A percentile compares a stretch with the other conserved stretches of the same genome.
These are phyloP conservation scores for Papilio gigon DNA, from an alignment of 2,888 invertebrate genomes.

Conservation along the genomic window DNA sequence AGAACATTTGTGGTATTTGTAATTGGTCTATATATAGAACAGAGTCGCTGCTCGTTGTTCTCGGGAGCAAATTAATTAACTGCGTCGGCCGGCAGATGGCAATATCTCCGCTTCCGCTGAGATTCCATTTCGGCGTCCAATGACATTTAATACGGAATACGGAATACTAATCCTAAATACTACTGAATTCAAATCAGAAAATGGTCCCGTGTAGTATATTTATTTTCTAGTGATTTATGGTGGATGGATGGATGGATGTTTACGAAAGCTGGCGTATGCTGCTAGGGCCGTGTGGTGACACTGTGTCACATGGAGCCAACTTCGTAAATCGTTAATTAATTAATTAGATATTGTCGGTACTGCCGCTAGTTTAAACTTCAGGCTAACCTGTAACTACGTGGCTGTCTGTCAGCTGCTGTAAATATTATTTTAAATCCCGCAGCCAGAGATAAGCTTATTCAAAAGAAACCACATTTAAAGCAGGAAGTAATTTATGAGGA, in stretches of 20 bases:
- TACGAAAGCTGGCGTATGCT: no score
- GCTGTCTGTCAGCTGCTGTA: no score
- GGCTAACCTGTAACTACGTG: no score
- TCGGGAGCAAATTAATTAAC: not conserved
- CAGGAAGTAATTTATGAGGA: conserved; percentile 21
- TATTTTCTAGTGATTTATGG: not conserved
- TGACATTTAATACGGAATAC: not conserved
- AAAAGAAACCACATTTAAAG: not conserved
- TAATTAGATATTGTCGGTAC: no score
- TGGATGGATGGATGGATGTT: no score
- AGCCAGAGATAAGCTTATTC: not conserved
- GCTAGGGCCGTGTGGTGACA: no score
- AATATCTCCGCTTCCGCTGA: not conserved
- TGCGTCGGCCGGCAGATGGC: conserved; percentile 2
- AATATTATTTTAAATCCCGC: not conserved
- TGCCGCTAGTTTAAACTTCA: no score
- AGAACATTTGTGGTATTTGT: conserved; percentile 5
- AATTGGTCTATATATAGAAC: conserved; percentile 14
- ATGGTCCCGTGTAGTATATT: not conserved
- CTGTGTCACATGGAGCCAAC: no score
- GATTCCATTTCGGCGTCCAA: not conserved
- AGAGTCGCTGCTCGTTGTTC: not conserved
- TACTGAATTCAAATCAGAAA: conserved; percentile 2
- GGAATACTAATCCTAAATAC: no score
- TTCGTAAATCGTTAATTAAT: no score